Evolutionary conservation across 2,797 vertebrate genomes (phyloP).

Genomic region (Moxostoma hubbsi): DNA sequence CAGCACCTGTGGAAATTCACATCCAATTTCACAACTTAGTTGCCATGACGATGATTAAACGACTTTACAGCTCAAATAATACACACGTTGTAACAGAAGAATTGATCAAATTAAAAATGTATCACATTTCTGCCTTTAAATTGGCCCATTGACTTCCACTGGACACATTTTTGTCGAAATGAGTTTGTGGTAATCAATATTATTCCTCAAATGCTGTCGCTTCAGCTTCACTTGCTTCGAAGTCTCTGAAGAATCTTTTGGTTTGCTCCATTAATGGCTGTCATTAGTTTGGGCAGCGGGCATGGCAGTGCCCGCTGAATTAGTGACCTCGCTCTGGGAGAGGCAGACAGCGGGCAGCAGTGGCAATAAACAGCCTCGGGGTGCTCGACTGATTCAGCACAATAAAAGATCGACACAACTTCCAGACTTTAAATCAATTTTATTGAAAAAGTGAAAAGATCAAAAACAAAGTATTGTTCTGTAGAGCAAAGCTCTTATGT

Average conservation of each 20-base stretch:
- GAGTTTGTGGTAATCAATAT: too few species aligned
- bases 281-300: slow-evolving; percentile 68
- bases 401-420: background rate
- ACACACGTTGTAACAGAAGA: too few species aligned
- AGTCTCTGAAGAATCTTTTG: slow-evolving; percentile 47
- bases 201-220: too few species aligned
- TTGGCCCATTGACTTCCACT: too few species aligned
- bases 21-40: too few species aligned
- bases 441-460: slow-evolving; percentile 81
- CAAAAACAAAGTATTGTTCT: slow-evolving; percentile 77
- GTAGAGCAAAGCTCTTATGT: slow-evolving; percentile 85
- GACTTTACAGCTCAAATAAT: too few species aligned
- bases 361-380: slow-evolving; percentile 29
- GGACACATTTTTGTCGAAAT: too few species aligned
- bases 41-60: too few species aligned
- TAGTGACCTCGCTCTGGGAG: slow-evolving; percentile 71
- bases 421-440: slow-evolving; percentile 78
- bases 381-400: slow-evolving; percentile 6
- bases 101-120: too few species aligned
- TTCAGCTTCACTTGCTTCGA: too few species aligned
- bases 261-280: slow-evolving; percentile 51
- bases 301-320: slow-evolving; percentile 64
- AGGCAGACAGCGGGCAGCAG: slow-evolving; percentile 64
- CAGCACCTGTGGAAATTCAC: too few species aligned
- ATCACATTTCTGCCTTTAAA: too few species aligned